These are phyloP conservation scores for Festucalex cinctus DNA, from an alignment of 2,113 vertebrate species.

Conservation along the genomic window DNA sequence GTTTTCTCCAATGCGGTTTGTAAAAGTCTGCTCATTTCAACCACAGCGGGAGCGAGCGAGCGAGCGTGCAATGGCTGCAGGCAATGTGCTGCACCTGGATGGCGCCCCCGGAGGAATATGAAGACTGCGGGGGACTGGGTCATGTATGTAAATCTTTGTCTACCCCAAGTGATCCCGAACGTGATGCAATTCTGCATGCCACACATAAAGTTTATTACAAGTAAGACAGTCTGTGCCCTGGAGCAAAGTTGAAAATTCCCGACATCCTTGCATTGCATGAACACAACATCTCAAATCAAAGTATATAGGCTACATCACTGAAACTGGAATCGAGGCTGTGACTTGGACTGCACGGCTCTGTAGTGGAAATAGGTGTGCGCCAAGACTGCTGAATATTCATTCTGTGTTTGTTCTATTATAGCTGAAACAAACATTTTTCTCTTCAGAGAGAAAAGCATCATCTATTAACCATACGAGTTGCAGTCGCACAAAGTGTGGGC, in stretches of 20 bases:
- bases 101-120: conserved; percentile 44
- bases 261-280: conserved; percentile 19
- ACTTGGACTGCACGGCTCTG: conserved; percentile 35
- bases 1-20: conserved; percentile 57
- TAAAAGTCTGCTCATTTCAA: conserved; percentile 56
- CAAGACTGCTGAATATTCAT: conserved; percentile 52
- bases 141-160: conserved; percentile 50
- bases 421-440: conserved; percentile 65
- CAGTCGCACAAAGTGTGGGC: conserved; percentile 38
- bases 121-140: conserved; percentile 35
- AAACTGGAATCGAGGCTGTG: conserved; percentile 33
- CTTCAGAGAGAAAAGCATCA: conserved; percentile 48
- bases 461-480: conserved; percentile 55
- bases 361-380: conserved; percentile 46
- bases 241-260: conserved; percentile 23
- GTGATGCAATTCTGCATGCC: conserved; percentile 15
- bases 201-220: conserved; percentile 35
- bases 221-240: conserved; percentile 44
- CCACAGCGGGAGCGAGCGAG: conserved; percentile 47
- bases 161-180: conserved; percentile 14
- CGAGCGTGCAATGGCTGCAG: conserved; percentile 56
- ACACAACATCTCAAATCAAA: conserved; percentile 17
- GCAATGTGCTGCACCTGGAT: conserved; percentile 51
- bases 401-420: conserved; percentile 56
- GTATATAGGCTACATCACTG: conserved; percentile 32